Base-by-base conservation (phyloP, 2,888 invertebrate species). In the Apantesis nais region DNA sequence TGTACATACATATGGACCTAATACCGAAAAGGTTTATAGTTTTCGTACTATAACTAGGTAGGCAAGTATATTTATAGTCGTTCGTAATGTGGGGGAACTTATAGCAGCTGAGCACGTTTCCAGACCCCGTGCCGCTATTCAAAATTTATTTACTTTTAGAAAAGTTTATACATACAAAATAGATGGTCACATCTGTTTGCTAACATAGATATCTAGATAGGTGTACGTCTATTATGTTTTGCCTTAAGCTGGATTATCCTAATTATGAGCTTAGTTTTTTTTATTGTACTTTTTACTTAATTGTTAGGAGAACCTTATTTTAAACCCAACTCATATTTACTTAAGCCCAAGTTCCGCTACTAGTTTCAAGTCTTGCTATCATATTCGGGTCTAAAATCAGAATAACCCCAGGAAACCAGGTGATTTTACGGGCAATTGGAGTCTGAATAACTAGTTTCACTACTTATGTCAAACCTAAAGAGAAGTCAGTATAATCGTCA, bases 11-110 rank as follows among this genome's bases (percentile, higher is more conserved):
- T 52, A 11, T 52, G 48, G 22, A 52, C 11, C 11, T 52, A 52
- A 52, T 52, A 3, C 55, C 25, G 55, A 25, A 25, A 55, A 55
- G 25, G 12, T 55, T 55, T 5, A 34, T 34, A 34, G 34, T 55
- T 25, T 25, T n/a, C 22, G n/a, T n/a, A n/a, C 52, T 52, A 52
- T 52, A 52, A n/a, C n/a, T n/a, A n/a, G n/a, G n/a, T n/a, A n/a
- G n/a, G n/a, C n/a, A n/a, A n/a, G n/a, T n/a, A 39, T 55, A 55
- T n/a, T 55, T 55, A 55, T 55, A 55, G 25, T 55, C 55, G 25
- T 2, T 2, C 12, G 25, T 55, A 25, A 55, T 55, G 11, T 52
- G n/a, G n/a, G 11, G 9, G n/a, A n/a, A 11, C n/a, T 52, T 52
- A 55, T 55, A 25, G 25, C n/a, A 55, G 55, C 12, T 55, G 25